These are phyloP conservation scores for Acromyrmex echinatior DNA, from an alignment of 1,140 invertebrate species.

Conservation along the genomic window DNA sequence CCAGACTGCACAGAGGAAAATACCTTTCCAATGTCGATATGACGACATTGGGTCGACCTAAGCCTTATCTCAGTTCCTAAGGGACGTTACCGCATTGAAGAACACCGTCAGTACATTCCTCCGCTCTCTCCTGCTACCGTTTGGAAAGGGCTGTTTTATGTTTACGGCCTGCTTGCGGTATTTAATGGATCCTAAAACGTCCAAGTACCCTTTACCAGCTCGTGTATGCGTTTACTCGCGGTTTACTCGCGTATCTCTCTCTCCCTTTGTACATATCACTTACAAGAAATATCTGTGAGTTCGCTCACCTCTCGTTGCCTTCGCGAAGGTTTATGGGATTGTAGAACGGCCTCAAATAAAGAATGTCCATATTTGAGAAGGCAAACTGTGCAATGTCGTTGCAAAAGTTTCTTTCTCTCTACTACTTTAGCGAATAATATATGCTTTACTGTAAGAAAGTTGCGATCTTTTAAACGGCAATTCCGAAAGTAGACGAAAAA, in stretches of 20 bases:
- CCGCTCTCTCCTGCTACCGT: not conserved
- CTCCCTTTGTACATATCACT: slow-evolving; percentile 46
- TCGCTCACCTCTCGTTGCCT: not conserved
- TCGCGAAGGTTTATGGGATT: slow-evolving; percentile 2
- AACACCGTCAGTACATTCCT: slow-evolving; percentile 24
- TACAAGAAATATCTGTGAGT: slow-evolving; percentile 37
- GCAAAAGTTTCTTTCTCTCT: slow-evolving; percentile 19
- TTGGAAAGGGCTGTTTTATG: slow-evolving; percentile 61
- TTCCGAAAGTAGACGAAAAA: not conserved
- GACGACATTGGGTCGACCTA: slow-evolving; percentile 21
- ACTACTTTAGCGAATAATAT: slow-evolving; percentile 12
- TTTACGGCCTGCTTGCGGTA: slow-evolving; percentile 72
- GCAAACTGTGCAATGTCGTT: slow-evolving; percentile 13
- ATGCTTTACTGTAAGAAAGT: not conserved
- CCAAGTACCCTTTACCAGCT: slow-evolving; percentile 64
- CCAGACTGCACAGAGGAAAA: slow-evolving; percentile 44
- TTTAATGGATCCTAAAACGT: slow-evolving; percentile 69
- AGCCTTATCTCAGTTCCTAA: slow-evolving; percentile 62
- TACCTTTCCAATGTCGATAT: slow-evolving; percentile 67
- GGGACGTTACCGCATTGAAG: slow-evolving; percentile 39
- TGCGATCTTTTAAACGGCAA: slow-evolving; percentile 11
- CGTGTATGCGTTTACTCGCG: slow-evolving; percentile 43
- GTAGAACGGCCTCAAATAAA: slow-evolving; percentile 11
- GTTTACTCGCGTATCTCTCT: slow-evolving; percentile 6
- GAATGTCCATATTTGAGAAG: slow-evolving; percentile 17